Conservation (phyloP, 2,888 invertebrate genomes). For the Hybos culiciformis region DNA sequence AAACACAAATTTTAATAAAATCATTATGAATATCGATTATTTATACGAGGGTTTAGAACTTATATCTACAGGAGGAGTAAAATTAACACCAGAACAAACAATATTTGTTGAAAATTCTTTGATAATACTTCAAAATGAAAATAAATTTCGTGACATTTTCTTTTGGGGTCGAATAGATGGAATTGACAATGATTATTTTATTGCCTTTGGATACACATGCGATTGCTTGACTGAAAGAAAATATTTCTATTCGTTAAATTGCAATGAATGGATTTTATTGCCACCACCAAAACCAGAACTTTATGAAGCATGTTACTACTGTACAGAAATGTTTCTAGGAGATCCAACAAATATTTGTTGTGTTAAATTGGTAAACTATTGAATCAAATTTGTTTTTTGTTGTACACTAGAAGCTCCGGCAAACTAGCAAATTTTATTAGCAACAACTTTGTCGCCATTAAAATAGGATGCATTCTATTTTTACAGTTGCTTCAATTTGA, state of each 20-base stretch:
- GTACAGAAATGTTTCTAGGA: constrained; percentile 26
- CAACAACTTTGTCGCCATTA: background rate
- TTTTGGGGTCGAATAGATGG: constrained; percentile 81
- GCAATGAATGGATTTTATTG: constrained; percentile 52
- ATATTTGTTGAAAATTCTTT: constrained; percentile 62
- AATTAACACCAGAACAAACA: constrained; percentile 58
- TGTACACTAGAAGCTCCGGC: too few species aligned
- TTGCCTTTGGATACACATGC: constrained; percentile 62
- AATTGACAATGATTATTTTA: constrained; percentile 62
- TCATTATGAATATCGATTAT: background rate
- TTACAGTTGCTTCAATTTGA: background rate
- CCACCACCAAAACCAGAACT: constrained; percentile 34
- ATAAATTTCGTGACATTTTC: constrained; percentile 66
- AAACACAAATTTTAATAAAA: too few species aligned
- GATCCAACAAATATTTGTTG: constrained; percentile 25
- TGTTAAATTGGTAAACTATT: constrained; percentile 28
- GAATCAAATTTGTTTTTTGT: background rate
- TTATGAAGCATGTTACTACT: constrained; percentile 27
- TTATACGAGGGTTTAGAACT: background rate
- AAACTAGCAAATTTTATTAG: too few species aligned
- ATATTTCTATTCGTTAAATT: constrained; percentile 65
- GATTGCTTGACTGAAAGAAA: constrained; percentile 59
- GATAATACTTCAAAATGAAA: constrained; percentile 64
- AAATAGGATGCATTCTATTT: background rate
- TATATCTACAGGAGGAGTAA: constrained; percentile 42